A percentile compares a stretch with the other conserved stretches of the same genome.
Evolutionary conservation across 2,797 vertebrate genomes (phyloP).

Genomic region (Poeciliopsis paucimaculata): DNA sequence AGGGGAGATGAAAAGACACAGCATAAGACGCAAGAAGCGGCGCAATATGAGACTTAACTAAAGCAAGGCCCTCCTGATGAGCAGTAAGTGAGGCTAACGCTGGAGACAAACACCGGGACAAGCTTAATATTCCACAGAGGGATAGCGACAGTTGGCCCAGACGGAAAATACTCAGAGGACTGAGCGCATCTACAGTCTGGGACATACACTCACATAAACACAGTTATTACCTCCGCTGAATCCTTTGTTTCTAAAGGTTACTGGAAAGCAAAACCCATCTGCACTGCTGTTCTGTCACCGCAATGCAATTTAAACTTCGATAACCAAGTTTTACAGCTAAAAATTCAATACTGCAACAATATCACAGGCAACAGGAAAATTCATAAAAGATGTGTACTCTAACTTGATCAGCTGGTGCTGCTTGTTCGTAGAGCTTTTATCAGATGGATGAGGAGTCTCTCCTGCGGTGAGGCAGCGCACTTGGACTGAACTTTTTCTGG

Average conservation of each 20-base stretch:
- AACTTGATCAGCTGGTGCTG: background rate
- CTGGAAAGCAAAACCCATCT: conserved; percentile 39
- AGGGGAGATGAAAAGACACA: background rate
- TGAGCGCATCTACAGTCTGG: conserved; percentile 35
- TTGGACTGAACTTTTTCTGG: background rate
- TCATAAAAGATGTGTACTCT: conserved; percentile 11
- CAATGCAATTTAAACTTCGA: conserved; percentile 21
- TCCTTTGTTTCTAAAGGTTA: conserved; percentile 47
- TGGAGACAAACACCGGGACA: conserved; percentile 40
- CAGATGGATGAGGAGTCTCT: background rate
- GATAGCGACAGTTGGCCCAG: conserved; percentile 50
- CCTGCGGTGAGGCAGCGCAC: background rate
- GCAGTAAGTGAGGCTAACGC: conserved; percentile 48
- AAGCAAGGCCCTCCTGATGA: conserved; percentile 38
- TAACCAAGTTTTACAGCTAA: conserved; percentile 45
- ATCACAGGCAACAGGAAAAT: conserved; percentile 25
- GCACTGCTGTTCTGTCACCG: conserved; percentile 27
- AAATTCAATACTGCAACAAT: conserved; percentile 24
- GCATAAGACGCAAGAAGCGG: background rate
- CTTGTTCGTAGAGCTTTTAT: conserved; percentile 8
- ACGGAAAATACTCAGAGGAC: conserved; percentile 47
- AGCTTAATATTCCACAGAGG: conserved; percentile 31
- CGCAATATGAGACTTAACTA: conserved; percentile 30
- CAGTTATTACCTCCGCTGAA: conserved; percentile 33
- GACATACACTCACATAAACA: conserved; percentile 14